Evolutionary conservation across 1,140 invertebrate species (phyloP).

Genomic region (Drosophila teissieri): DNA sequence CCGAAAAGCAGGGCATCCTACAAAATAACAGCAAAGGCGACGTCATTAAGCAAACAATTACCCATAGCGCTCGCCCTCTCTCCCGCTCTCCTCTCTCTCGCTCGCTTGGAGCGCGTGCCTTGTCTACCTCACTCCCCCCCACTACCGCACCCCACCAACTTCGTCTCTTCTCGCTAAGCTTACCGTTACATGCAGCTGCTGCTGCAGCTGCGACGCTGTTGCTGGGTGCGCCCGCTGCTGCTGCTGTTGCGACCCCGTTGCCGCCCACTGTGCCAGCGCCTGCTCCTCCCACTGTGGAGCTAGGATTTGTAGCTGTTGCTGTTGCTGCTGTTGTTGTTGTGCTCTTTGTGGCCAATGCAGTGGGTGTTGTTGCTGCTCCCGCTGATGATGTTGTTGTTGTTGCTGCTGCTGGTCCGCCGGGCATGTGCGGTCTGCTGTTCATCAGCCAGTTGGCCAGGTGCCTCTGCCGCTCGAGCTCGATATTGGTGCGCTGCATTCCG

Average conservation of each 20-base stretch:
- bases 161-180: conserved; percentile 37
- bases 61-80: conserved; percentile 14
- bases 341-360: conserved; percentile 5
- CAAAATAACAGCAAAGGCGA: conserved; percentile 7
- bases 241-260: conserved; percentile 33
- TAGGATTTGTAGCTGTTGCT: conserved; percentile 33
- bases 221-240: conserved; percentile 55
- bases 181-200: conserved; percentile 75
- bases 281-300: conserved; percentile 29
- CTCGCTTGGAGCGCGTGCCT: conserved; percentile 64
- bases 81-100: conserved; percentile 25
- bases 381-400: conserved; percentile 25
- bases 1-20: conserved; percentile 5
- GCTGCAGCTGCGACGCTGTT: conserved; percentile 68
- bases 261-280: conserved; percentile 23
- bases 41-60: conserved; percentile 56
- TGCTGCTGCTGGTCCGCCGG: conserved; percentile 65
- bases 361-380: conserved; percentile 8
- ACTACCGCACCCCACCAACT: neutral
- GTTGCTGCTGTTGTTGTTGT: conserved; percentile 33
- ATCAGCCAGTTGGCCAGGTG: conserved; percentile 84
- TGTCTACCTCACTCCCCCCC: conserved; percentile 29
- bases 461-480: conserved; percentile 84
- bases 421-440: conserved; percentile 83
- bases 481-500: conserved; percentile 83